phyloP scores from a whole-genome alignment of 2,113 vertebrate species.

The Ciconia boyciana region DNA sequence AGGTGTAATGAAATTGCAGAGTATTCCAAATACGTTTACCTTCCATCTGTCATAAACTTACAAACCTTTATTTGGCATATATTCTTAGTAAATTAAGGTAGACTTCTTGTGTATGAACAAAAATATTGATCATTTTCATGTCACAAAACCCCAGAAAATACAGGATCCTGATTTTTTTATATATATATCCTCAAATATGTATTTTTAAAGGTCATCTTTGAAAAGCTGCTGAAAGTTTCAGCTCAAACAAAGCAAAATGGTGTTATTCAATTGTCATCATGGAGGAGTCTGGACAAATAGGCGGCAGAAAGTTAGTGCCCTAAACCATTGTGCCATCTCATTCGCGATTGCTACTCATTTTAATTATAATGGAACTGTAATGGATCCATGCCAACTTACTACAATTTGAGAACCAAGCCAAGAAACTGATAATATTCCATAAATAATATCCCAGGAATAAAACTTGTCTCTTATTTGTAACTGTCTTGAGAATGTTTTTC shows the following conservation, averaged over 20 bases:
- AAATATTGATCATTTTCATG: neutral
- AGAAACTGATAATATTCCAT: slow-evolving; percentile 2
- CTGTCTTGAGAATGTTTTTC: neutral
- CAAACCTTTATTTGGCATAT: neutral
- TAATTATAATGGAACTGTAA: slow-evolving; percentile 20
- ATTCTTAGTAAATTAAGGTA: neutral
- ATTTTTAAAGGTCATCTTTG: neutral
- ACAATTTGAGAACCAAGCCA: neutral
- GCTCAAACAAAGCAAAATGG: neutral
- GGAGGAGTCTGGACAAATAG: slow-evolving; percentile 33
- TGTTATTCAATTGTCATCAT: neutral
- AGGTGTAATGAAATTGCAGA: neutral
- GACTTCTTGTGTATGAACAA: neutral
- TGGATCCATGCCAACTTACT: neutral
- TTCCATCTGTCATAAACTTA: neutral
- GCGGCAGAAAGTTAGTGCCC: neutral
- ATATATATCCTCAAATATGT: neutral
- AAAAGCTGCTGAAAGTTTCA: neutral
- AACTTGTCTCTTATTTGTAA: neutral
- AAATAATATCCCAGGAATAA: neutral
- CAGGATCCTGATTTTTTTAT: neutral
- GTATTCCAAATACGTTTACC: neutral
- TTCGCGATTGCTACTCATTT: neutral
- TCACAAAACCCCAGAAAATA: neutral
- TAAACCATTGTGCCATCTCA: slow-evolving; percentile 29